Conservation (phyloP, 2,888 invertebrate species). For the Pelosia muscerda region DNA sequence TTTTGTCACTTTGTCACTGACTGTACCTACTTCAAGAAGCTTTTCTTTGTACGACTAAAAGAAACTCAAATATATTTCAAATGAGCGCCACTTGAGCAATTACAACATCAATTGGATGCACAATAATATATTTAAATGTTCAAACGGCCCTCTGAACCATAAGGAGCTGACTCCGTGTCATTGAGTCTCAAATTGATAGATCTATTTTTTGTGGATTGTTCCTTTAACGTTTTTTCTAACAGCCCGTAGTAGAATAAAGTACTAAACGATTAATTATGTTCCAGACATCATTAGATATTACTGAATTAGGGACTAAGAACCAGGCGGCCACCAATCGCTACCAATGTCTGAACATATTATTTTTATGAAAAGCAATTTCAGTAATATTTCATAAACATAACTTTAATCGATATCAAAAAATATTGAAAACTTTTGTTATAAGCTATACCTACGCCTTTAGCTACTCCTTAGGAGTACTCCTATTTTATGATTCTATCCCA, state of each 20-base stretch:
- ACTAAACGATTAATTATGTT: not conserved
- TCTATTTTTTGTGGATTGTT: not conserved
- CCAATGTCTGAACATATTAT: not conserved
- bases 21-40: not conserved
- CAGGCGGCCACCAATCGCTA: not conserved
- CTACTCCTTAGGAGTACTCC: not conserved
- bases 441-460: not conserved
- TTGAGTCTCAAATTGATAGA: not conserved
- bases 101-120: conserved; percentile 1
- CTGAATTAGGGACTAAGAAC: not conserved
- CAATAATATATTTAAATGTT: not conserved
- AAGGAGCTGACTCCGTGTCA: not conserved
- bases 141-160: conserved; percentile 1
- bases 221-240: not conserved
- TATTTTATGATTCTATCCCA: no score
- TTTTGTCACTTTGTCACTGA: no score
- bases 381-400: not conserved
- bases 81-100: not conserved
- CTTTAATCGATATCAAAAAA: not conserved
- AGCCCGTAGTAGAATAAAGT: no score
- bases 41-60: not conserved
- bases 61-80: not conserved
- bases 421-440: not conserved
- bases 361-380: not conserved
- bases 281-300: not conserved